These are phyloP conservation scores for Cantharis lateralis DNA, from an alignment of 2,888 invertebrate species.

Conservation along the genomic window DNA sequence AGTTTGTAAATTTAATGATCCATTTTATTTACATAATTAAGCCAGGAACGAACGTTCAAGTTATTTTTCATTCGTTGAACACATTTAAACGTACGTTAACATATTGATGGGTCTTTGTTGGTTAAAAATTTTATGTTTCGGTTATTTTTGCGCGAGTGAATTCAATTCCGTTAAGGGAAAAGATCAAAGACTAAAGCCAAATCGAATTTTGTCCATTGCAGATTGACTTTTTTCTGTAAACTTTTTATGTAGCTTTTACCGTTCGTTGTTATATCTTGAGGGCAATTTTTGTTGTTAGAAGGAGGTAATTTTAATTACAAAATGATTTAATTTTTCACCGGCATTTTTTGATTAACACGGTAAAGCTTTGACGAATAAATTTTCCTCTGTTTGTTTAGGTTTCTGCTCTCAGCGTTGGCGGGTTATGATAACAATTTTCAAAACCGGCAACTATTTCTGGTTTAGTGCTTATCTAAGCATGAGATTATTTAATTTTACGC, in stretches of 20 bases:
- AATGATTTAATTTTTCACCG: constrained; percentile 7
- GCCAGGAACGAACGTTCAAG: background rate
- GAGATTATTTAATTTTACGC: constrained; percentile 20
- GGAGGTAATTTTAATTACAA: constrained; percentile 4
- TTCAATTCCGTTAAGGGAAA: constrained; percentile 20
- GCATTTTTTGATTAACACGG: constrained; percentile 2
- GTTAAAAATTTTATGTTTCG: constrained; percentile 14
- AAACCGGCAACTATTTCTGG: constrained; percentile 15
- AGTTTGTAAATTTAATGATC: background rate
- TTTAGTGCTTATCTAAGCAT: constrained; percentile 21
- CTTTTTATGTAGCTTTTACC: constrained; percentile 10
- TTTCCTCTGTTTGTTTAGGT: constrained; percentile 7
- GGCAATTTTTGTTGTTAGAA: constrained; percentile 6
- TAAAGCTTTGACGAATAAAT: constrained; percentile 10
- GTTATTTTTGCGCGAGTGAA: constrained; percentile 15
- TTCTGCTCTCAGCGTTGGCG: background rate
- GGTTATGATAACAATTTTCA: constrained; percentile 12
- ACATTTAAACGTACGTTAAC: constrained; percentile 17
- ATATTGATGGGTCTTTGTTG: constrained; percentile 19
- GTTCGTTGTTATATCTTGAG: background rate
- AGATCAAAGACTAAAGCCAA: constrained; percentile 23
- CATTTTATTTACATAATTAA: background rate
- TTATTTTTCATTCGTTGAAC: constrained; percentile 6
- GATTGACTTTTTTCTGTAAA: constrained; percentile 24
- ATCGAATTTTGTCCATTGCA: constrained; percentile 25